Conservation (phyloP, 2,888 invertebrate genomes). For the Trichopoda pennipes region DNA sequence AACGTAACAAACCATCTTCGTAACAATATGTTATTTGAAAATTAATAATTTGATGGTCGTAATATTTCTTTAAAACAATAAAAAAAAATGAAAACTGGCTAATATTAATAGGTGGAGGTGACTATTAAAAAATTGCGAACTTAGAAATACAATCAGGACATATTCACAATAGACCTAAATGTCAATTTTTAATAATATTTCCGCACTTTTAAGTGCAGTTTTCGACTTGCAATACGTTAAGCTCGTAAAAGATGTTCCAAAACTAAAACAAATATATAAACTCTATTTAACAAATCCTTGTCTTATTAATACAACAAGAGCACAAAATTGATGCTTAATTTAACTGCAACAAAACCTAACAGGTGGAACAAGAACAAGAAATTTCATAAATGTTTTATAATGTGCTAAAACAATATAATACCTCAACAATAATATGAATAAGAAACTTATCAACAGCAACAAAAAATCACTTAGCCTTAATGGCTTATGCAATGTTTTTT, state of each 20-base stretch:
- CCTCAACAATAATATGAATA: conserved; percentile 54
- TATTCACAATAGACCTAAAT: conserved; percentile 1
- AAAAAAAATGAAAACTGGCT: no score
- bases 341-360: conserved; percentile 48
- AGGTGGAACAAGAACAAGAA: conserved; percentile 48
- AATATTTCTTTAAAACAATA: no score
- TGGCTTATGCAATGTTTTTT: conserved; percentile 75
- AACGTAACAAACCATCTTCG: no score
- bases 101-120: no score
- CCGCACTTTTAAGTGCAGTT: conserved; percentile 22
- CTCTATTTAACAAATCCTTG: conserved; percentile 2
- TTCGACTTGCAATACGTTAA: conserved; percentile 10
- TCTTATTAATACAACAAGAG: conserved; percentile 2
- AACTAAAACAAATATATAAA: background rate
- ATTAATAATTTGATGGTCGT: no score
- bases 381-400: conserved; percentile 59
- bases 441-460: conserved; percentile 62
- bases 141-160: no score
- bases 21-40: no score
- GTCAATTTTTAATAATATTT: conserved; percentile 25
- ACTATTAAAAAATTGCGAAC: no score
- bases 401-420: conserved; percentile 61
- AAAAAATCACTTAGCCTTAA: conserved; percentile 79
- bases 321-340: conserved; percentile 36
- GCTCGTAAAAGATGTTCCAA: background rate